A percentile compares a stretch with the other conserved stretches of the same genome.
These are phyloP conservation scores for Oenanthe melanoleuca DNA, from an alignment of 2,113 vertebrate species.

Conservation along the genomic window DNA sequence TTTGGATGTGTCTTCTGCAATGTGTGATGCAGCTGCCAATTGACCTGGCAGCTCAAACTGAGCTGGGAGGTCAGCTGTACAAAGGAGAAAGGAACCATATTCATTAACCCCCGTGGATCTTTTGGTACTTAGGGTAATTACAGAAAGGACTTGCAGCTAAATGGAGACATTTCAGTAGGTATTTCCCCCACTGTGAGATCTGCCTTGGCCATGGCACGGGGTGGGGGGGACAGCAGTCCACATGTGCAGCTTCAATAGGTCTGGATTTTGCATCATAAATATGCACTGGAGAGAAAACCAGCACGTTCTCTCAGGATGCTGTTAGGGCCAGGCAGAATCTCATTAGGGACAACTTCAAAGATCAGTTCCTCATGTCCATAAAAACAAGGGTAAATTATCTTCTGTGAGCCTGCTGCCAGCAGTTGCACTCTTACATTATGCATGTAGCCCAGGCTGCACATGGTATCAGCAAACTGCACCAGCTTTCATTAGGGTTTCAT, in stretches of 20 bases:
- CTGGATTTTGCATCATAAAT: slow-evolving; percentile 74
- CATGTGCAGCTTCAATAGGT: slow-evolving; percentile 66
- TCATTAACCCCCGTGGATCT: neutral
- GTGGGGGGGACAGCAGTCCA: slow-evolving; percentile 26
- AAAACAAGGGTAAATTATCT: slow-evolving; percentile 87
- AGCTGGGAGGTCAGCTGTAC: neutral
- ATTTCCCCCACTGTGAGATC: slow-evolving; percentile 18
- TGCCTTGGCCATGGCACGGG: neutral
- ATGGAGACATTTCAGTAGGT: neutral
- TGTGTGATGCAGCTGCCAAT: neutral
- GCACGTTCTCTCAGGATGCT: slow-evolving; percentile 78
- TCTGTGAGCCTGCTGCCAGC: slow-evolving; percentile 80
- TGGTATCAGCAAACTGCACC: slow-evolving; percentile 34
- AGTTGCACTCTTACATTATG: slow-evolving; percentile 80
- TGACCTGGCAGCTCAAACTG: neutral
- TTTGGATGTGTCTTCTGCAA: neutral
- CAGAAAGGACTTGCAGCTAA: neutral
- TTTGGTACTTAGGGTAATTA: slow-evolving; percentile 14
- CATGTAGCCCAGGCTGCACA: slow-evolving; percentile 72
- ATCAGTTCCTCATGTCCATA: slow-evolving; percentile 81
- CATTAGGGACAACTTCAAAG: slow-evolving; percentile 85
- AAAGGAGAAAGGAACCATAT: neutral
- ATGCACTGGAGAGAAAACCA: slow-evolving; percentile 72
- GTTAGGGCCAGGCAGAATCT: slow-evolving; percentile 81
- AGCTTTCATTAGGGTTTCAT: slow-evolving; percentile 51